Conservation (phyloP, 64 coral and sea anemone genomes). For the Porites australiensis region DNA sequence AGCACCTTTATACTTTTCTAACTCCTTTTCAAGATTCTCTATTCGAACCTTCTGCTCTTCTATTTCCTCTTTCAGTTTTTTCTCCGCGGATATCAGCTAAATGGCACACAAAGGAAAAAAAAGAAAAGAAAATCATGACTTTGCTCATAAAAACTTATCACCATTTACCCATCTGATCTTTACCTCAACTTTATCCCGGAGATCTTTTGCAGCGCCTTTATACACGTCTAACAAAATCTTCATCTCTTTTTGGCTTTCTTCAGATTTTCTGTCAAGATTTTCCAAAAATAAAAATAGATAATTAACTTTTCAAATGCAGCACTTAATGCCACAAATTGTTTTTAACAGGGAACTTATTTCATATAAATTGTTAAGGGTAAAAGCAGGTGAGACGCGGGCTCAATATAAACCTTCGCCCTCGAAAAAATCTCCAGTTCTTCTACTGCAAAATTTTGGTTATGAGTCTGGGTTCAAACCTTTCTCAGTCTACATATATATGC, state of each 20-base stretch:
- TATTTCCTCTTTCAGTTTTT: conserved; percentile 80
- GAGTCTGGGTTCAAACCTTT: too few relatives aligned
- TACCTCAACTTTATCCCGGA: conserved; percentile 92
- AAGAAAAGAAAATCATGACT: neutral
- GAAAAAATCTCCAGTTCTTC: too few relatives aligned
- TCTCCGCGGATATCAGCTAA: conserved; percentile 85
- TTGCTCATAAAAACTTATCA: neutral
- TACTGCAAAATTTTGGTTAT: too few relatives aligned
- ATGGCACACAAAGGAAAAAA: neutral
- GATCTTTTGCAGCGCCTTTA: conserved; percentile 97
- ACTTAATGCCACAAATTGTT: neutral
- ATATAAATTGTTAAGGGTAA: too few relatives aligned
- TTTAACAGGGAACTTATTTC: neutral
- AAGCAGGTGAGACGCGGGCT: too few relatives aligned
- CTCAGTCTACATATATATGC: too few relatives aligned
- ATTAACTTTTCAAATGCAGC: too few relatives aligned
- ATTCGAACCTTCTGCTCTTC: conserved; percentile 72
- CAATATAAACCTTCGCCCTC: too few relatives aligned
- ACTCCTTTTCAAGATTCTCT: conserved; percentile 77
- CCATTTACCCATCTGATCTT: neutral
- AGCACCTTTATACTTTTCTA: conserved; percentile 94
- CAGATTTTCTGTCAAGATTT: conserved; percentile 78
- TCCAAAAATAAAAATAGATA: neutral
- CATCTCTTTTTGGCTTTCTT: conserved; percentile 99
- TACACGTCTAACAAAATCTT: conserved; percentile 97